phyloP scores from a whole-genome alignment of 2,113 vertebrate species.

The Cololabis saira region DNA sequence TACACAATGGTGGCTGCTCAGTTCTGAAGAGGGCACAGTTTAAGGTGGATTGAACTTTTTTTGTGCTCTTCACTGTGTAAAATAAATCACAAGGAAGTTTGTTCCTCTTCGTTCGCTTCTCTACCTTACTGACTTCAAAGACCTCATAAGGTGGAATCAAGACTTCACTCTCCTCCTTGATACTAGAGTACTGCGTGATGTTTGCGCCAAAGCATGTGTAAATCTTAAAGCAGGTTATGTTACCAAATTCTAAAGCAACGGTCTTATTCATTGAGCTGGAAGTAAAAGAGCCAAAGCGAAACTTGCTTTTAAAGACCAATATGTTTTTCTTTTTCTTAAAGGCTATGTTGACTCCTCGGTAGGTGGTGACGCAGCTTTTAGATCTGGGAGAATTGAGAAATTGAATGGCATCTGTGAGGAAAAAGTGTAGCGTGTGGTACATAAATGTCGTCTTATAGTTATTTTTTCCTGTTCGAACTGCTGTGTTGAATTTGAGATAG shows the following conservation, averaged over 20 bases:
- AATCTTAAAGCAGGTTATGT: neutral
- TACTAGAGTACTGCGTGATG: neutral
- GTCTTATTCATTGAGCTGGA: neutral
- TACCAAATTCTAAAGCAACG: neutral
- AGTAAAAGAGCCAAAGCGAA: neutral
- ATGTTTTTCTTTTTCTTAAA: slow-evolving; percentile 2
- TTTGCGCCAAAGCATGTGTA: neutral
- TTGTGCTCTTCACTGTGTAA: slow-evolving; percentile 28
- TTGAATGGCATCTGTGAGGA: slow-evolving; percentile 42
- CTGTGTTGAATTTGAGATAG: slow-evolving; percentile 47
- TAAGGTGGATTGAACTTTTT: slow-evolving; percentile 13
- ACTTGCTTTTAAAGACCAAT: neutral
- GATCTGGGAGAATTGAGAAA: slow-evolving; percentile 28
- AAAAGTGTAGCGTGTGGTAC: slow-evolving; percentile 49
- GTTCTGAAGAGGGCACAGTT: slow-evolving; percentile 43
- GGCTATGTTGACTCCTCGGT: slow-evolving; percentile 9
- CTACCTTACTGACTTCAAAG: slow-evolving; percentile 37
- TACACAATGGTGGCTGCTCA: too few relatives aligned
- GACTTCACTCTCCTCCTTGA: slow-evolving; percentile 28
- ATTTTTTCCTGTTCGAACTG: slow-evolving; percentile 21
- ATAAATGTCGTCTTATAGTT: slow-evolving; percentile 39
- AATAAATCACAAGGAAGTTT: slow-evolving; percentile 45
- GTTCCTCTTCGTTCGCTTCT: slow-evolving; percentile 5
- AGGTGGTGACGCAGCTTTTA: slow-evolving; percentile 15
- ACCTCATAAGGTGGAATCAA: slow-evolving; percentile 59